Evolutionary conservation across 2,113 vertebrate species (phyloP), one percentile per base, ranked within the genome.

Genomic region (Pygathrix nemaeus): DNA sequence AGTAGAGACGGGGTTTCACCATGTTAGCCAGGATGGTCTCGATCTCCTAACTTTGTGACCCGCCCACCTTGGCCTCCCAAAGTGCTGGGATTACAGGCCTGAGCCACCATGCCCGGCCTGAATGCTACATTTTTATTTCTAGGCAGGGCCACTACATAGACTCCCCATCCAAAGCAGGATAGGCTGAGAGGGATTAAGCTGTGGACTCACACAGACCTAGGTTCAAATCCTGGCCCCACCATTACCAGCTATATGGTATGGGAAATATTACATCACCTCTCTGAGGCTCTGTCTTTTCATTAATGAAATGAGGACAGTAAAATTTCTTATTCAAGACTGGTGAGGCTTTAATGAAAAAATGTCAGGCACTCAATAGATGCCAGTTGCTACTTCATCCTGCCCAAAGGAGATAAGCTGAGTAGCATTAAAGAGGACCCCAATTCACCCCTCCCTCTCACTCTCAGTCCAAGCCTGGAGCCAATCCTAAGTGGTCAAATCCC

Each of bases 1-100:
- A 50, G 13, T 14, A 4, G 13, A 50, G 0, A 50, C 0, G 3
- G 13, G 48, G 48, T 50, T 50, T 50, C 48, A 50, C 48, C 48
- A 1, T 4, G 48, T 50, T 50, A 50, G 48, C 48, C 48, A 50
- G 48, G 48, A 50, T 50, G 13, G 48, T 50, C 48, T 50, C 48
- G 12, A 50, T 50, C 48, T 50, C 13, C 48, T 50, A 13, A 50
- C 13, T 13, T 50, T 1, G 3, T 50, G 48, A 50, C 48, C 48
- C 3, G 0, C 13, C 48, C 48, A 0, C 13, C 48, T 50, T 0
- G 0, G 13, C 48, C 3, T 50, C 48, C 13, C 13, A 50, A 50
- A 50, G 13, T 50, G 48, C 13, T 50, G 48, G 48, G 48, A 50
- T 50, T 14, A 50, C 48, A 50, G 48, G 48, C 48, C 0, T 50